phyloP scores from a whole-genome alignment of 2,888 invertebrate species.

The Myopa tessellatipennis region DNA sequence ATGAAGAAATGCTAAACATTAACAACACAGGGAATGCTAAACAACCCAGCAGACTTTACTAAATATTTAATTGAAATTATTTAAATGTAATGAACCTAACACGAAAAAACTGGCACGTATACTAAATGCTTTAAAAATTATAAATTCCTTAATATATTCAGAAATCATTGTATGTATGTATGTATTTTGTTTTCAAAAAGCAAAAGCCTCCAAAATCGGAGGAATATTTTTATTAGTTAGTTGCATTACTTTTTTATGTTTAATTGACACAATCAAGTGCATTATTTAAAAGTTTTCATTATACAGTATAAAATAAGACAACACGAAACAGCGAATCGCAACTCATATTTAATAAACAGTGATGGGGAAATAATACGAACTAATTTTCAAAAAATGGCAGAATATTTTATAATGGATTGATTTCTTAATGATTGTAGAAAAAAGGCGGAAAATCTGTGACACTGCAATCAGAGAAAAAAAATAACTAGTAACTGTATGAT shows the following conservation, averaged over 20 bases:
- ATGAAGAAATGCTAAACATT: neutral
- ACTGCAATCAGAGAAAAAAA: too few species aligned
- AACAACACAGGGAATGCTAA: neutral
- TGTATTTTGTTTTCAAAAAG: slow-evolving; percentile 19
- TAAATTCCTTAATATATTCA: slow-evolving; percentile 27
- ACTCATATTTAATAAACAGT: too few species aligned
- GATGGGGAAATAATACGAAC: too few species aligned
- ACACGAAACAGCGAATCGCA: too few species aligned
- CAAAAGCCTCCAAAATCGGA: neutral
- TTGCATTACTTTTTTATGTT: slow-evolving; percentile 16
- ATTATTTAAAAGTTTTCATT: too few species aligned
- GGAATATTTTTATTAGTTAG: slow-evolving; percentile 4
- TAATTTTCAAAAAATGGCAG: too few species aligned
- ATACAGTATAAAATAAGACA: too few species aligned
- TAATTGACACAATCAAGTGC: neutral
- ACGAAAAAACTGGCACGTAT: slow-evolving; percentile 27
- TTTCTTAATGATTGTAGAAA: too few species aligned
- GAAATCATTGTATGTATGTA: slow-evolving; percentile 11
- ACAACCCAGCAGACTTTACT: neutral
- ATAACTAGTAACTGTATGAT: too few species aligned
- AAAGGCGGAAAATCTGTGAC: too few species aligned
- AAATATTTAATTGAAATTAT: neutral
- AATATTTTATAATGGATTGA: too few species aligned
- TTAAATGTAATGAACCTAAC: slow-evolving; percentile 9
- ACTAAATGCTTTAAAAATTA: slow-evolving; percentile 38